Percentiles rank a stretch among this genome's conserved stretches.
These are phyloP conservation scores for Deroptyus accipitrinus DNA, from an alignment of 2,113 vertebrate genomes.

Conservation along the genomic window DNA sequence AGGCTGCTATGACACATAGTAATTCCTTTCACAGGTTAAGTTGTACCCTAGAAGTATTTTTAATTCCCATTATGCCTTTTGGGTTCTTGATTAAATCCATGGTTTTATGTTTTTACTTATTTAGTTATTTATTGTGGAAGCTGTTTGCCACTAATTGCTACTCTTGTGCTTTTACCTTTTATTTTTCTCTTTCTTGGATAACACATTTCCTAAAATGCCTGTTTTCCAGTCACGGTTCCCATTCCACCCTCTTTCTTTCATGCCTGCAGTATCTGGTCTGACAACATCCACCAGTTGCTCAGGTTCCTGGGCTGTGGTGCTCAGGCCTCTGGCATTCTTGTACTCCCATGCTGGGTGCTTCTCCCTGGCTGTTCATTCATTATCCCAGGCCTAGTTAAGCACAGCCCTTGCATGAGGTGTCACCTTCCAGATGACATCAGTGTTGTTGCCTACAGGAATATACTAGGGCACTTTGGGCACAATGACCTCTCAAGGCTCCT, in stretches of 20 bases:
- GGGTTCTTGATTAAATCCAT: not conserved
- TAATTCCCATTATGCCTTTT: not conserved
- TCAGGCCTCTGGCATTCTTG: not conserved
- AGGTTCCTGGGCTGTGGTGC: not conserved
- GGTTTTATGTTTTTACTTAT: not conserved
- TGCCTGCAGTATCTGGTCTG: not conserved
- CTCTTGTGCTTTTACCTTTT: not conserved
- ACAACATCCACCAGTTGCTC: not conserved
- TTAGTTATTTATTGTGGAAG: not conserved
- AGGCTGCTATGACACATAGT: not conserved
- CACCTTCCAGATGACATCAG: not conserved
- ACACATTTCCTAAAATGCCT: not conserved
- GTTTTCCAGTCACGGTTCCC: not conserved
- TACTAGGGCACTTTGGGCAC: not conserved
- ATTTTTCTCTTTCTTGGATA: not conserved
- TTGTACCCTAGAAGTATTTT: not conserved
- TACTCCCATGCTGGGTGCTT: not conserved
- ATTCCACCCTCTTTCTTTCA: not conserved
- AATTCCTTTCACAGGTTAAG: not conserved
- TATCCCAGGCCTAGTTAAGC: not conserved
- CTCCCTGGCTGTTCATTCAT: accelerated
- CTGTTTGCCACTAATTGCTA: not conserved
- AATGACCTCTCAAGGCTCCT: not conserved
- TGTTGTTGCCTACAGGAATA: not conserved
- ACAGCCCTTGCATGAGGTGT: not conserved